Base-by-base conservation (phyloP, 2,888 invertebrate genomes). In the Polymixis lichenea region DNA sequence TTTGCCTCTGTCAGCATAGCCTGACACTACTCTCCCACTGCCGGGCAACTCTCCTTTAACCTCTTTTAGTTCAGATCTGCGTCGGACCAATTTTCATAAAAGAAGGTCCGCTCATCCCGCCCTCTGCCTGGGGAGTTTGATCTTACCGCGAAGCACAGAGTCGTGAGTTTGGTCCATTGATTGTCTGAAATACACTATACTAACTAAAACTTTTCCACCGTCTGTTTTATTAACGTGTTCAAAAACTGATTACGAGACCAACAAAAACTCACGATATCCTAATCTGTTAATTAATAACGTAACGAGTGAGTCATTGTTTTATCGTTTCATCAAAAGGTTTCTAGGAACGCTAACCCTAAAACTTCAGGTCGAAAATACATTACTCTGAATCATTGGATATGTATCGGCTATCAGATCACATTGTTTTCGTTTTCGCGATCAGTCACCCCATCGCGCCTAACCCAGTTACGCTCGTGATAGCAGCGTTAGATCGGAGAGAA, bases 231-330 rank as follows among this genome's bases (percentile, higher is more conserved):
- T 22, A 15, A 19, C 0, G 22, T 61, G 19, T 61, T 51, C 17
- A 32, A 53, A 75, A 53, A 46, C 32, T 25, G 43, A 53, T 32
- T n/a, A 65, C 25, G 28, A 17, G 43, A 56, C 1, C 15, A 22
- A 17, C 17, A 51, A 49, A 56, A 25, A 70, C 8, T 25, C 19
- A n/a, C 5, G n/a, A 43, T 28, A 78, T 49, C 7, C 79, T 51
- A 46, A 71, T 60, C 32, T 32, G 13, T 71, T 51, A 60, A 58
- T 79, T 51, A 60, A 32, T 71, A 60, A 60, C 19, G 43, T 46
- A 53, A 60, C 32, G 9, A 32, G 1, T 69, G n/a, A 69, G 79
- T 71, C 43, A 53, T 46, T 46, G 19, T 19, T 70, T 76, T 58
- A 43, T 70, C 51, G 28, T 78, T 51, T 43, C 1, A 76, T 58